phyloP scores from a whole-genome alignment of 2,797 vertebrate genomes.

The Cirrhinus mrigala region DNA sequence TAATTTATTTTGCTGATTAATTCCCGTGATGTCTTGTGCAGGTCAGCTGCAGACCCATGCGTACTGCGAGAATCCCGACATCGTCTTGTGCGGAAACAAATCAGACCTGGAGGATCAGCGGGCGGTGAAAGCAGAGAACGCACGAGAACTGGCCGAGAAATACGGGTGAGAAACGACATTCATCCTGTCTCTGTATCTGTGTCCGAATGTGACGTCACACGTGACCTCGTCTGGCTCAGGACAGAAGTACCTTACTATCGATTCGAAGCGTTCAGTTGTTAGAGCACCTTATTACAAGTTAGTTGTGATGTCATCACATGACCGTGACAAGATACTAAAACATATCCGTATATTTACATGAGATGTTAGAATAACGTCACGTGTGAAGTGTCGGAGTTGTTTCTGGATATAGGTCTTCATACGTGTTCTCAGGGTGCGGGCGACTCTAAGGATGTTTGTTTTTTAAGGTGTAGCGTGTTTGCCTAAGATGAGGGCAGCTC shows the following conservation, averaged over 20 bases:
- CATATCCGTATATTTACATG: too few species aligned
- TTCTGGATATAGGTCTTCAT: neutral
- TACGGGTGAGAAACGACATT: constrained; percentile 84
- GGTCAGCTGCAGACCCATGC: constrained; percentile 96
- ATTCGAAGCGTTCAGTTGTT: neutral
- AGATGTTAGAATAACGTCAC: neutral
- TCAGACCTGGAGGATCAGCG: constrained; percentile 92
- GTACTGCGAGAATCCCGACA: constrained; percentile 96
- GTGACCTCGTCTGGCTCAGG: neutral
- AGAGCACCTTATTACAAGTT: neutral
- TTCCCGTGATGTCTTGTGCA: constrained; percentile 61
- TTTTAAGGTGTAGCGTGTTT: constrained; percentile 75
- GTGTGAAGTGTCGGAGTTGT: neutral
- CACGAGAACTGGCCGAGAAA: constrained; percentile 91
- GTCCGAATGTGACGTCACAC: neutral
- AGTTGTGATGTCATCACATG: neutral
- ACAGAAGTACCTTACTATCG: neutral
- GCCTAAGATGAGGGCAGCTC: constrained; percentile 62
- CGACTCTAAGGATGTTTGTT: constrained; percentile 69
- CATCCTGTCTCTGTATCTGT: neutral
- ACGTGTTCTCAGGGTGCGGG: constrained; percentile 62
- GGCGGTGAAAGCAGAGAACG: constrained; percentile 87
- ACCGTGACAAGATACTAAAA: neutral
- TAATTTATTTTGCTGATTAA: too few species aligned
- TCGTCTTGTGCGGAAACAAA: constrained; percentile 96